Conservation (phyloP, 2,797 vertebrate genomes). For the Poeciliopsis gracilis region DNA sequence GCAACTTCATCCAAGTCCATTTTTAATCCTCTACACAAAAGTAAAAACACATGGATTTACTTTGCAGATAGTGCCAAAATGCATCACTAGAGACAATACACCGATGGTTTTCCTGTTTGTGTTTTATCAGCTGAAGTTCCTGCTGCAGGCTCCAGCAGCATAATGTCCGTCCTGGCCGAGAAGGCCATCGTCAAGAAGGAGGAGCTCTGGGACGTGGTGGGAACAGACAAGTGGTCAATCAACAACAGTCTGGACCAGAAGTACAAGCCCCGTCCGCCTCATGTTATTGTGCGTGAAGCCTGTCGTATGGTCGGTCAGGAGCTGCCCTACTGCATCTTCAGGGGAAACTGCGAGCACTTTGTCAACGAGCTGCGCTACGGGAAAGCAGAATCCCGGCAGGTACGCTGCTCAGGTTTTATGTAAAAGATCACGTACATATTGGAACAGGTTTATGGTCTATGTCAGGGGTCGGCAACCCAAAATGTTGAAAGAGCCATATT, state of each 20-base stretch:
- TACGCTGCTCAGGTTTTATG: conserved; percentile 23
- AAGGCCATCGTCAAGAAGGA: conserved; percentile 85
- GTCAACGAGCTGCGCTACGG: conserved; percentile 86
- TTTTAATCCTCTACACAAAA: not conserved
- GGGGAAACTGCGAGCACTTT: conserved; percentile 90
- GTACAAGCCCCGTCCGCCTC: conserved; percentile 58
- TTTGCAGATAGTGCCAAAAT: not conserved
- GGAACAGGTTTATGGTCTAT: too few relatives aligned
- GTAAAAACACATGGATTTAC: not conserved
- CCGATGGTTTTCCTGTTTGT: not conserved
- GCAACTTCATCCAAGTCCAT: not conserved
- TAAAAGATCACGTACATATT: too few relatives aligned
- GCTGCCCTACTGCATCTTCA: conserved; percentile 80
- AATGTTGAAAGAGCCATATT: too few relatives aligned
- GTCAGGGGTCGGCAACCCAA: too few relatives aligned
- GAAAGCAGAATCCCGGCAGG: conserved; percentile 84
- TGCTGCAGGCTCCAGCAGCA: conserved; percentile 72
- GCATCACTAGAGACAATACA: not conserved
- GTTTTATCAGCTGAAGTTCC: conserved; percentile 62
- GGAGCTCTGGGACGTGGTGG: conserved; percentile 77
- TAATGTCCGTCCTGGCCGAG: conserved; percentile 84
- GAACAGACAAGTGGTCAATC: conserved; percentile 73
- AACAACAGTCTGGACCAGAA: conserved; percentile 84
- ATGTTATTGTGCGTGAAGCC: conserved; percentile 78
- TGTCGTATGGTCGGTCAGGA: conserved; percentile 66